phyloP scores from a whole-genome alignment of 1,140 invertebrate species.

The Arion vulgaris region DNA sequence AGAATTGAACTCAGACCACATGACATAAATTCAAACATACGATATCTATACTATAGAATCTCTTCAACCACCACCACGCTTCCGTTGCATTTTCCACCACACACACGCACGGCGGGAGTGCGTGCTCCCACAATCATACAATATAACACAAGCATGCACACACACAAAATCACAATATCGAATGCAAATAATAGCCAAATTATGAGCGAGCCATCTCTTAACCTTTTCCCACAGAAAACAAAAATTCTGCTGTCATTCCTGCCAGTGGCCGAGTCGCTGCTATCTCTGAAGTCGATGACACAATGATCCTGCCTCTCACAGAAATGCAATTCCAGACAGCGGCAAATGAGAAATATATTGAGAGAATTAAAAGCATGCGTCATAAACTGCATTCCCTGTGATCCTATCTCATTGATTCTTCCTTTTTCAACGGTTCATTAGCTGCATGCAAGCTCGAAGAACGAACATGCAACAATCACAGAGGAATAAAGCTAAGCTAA shows the following conservation, averaged over 20 bases:
- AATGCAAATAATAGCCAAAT: neutral
- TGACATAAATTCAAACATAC: no score
- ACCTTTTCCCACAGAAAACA: slow-evolving; percentile 13
- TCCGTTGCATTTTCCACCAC: no score
- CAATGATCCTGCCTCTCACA: slow-evolving; percentile 10
- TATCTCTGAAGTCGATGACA: slow-evolving; percentile 2
- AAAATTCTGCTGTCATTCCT: slow-evolving; percentile 3
- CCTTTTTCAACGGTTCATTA: slow-evolving; percentile 6
- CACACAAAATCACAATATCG: neutral
- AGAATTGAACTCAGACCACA: no score
- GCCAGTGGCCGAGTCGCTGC: neutral
- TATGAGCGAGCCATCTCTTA: slow-evolving; percentile 10
- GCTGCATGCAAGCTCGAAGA: neutral
- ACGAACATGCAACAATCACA: neutral
- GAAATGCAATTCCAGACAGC: slow-evolving; percentile 14
- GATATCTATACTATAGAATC: no score
- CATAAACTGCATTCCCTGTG: slow-evolving; percentile 8
- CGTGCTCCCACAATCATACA: neutral
- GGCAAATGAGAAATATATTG: slow-evolving; percentile 17
- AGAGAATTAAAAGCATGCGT: slow-evolving; percentile 16
- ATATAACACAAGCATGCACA: neutral
- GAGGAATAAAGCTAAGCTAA: slow-evolving; percentile 5
- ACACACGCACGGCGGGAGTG: no score
- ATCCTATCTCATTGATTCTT: slow-evolving; percentile 7
- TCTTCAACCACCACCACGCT: no score